Evolutionary conservation across 2,113 vertebrate genomes (phyloP).

Genomic region (Fulica atra): DNA sequence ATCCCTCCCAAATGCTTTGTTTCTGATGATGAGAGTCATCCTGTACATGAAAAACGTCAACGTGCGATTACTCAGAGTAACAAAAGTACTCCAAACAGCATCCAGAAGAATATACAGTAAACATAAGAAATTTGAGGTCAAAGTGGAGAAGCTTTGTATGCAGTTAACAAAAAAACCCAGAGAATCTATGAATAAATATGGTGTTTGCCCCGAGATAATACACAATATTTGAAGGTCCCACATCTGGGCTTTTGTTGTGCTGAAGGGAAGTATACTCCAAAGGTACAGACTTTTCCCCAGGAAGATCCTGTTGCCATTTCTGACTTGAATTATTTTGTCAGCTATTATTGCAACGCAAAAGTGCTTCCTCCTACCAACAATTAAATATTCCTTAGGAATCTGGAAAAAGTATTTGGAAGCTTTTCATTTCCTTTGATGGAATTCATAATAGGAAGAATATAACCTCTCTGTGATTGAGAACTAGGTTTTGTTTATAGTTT

Average conservation of each 20-base stretch:
- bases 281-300: conserved; percentile 43
- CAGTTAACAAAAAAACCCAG: not conserved
- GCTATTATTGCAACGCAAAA: conserved; percentile 5
- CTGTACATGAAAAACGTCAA: conserved; percentile 67
- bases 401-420: conserved; percentile 30
- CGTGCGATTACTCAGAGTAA: conserved; percentile 54
- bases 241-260: conserved; percentile 43
- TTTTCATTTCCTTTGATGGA: conserved; percentile 16
- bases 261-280: conserved; percentile 13
- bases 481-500: not conserved
- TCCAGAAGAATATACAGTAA: conserved; percentile 18
- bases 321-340: conserved; percentile 24
- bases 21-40: conserved; percentile 69
- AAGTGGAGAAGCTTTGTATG: conserved; percentile 14
- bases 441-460: not conserved
- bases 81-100: conserved; percentile 60
- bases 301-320: conserved; percentile 54
- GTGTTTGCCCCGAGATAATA: not conserved
- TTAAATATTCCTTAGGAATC: conserved; percentile 5
- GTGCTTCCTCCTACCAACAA: conserved; percentile 1
- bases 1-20: conserved; percentile 37
- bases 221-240: not conserved
- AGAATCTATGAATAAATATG: conserved; percentile 11
- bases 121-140: conserved; percentile 22
- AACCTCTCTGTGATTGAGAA: not conserved